Percentiles rank a stretch among this genome's conserved stretches.
phyloP scores from a whole-genome alignment of 1,140 invertebrate genomes.

The Pectinophora gossypiella region DNA sequence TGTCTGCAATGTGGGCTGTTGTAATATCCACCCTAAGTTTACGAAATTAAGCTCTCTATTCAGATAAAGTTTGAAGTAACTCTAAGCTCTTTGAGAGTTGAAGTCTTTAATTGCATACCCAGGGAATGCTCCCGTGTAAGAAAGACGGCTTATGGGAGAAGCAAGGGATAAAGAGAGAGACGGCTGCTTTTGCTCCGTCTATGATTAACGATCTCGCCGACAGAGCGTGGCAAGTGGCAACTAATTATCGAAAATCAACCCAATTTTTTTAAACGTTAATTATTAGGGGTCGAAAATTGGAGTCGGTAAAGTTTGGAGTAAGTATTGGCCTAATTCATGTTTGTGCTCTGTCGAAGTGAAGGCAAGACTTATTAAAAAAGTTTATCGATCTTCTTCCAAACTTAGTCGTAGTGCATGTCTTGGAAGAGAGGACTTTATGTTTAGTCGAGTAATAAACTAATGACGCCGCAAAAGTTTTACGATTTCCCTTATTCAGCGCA shows the following conservation, averaged over 20 bases:
- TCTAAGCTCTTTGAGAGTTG: neutral
- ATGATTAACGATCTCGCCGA: constrained; percentile 15
- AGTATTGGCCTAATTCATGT: neutral
- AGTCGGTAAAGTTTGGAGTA: neutral
- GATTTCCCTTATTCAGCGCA: too few relatives aligned
- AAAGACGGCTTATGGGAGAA: neutral
- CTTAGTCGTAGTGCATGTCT: too few relatives aligned
- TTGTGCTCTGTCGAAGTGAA: too few relatives aligned
- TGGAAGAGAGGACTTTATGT: too few relatives aligned
- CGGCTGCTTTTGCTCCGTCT: neutral
- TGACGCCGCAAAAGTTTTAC: too few relatives aligned
- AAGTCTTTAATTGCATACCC: neutral
- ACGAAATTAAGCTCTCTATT: neutral
- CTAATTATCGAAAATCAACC: constrained; percentile 14
- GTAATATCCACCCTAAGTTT: neutral
- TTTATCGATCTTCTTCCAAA: too few relatives aligned
- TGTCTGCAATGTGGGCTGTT: neutral
- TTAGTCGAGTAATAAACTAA: too few relatives aligned
- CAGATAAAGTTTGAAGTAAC: neutral
- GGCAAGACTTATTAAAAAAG: too few relatives aligned
- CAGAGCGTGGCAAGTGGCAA: constrained; percentile 10
- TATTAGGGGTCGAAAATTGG: constrained; percentile 10
- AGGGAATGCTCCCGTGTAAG: constrained; percentile 1
- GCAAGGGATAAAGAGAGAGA: neutral
- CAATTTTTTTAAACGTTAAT: constrained; percentile 9